phyloP scores from a whole-genome alignment of 2,113 vertebrate genomes.

The Oryzias woworae region DNA sequence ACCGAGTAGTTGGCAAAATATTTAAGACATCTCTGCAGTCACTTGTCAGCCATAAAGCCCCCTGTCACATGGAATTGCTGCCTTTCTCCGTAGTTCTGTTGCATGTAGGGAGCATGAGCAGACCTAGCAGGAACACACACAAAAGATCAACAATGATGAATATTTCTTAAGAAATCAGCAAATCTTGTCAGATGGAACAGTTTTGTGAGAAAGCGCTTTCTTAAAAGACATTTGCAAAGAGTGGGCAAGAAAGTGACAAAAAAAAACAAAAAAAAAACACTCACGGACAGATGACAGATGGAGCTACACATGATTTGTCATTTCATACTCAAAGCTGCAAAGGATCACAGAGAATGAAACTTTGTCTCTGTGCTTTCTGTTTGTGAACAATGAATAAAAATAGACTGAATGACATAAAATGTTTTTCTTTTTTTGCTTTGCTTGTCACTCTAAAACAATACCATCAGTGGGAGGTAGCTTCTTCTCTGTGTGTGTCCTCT shows the following conservation, averaged over 20 bases:
- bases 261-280: not conserved
- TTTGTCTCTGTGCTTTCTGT: conserved; percentile 25
- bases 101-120: not conserved
- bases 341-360: conserved; percentile 19
- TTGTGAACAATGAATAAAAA: conserved; percentile 17
- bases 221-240: not conserved
- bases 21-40: conserved; percentile 36
- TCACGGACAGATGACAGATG: conserved; percentile 23
- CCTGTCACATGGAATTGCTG: conserved; percentile 24
- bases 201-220: not conserved
- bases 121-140: not conserved
- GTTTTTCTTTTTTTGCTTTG: conserved; percentile 31
- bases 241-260: not conserved
- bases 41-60: conserved; percentile 40
- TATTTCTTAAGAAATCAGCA: not conserved
- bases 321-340: conserved; percentile 19
- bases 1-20: conserved; percentile 38
- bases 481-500: conserved; percentile 32
- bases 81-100: not conserved
- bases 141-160: not conserved
- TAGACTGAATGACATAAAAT: conserved; percentile 30
- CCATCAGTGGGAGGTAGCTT: conserved; percentile 22
- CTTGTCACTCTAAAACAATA: conserved; percentile 46
- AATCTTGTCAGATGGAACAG: not conserved
- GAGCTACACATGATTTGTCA: conserved; percentile 33